Evolutionary conservation across 2,113 vertebrate genomes (phyloP), one percentile per base, ranked within the genome.

Genomic region (Aegithalos caudatus): DNA sequence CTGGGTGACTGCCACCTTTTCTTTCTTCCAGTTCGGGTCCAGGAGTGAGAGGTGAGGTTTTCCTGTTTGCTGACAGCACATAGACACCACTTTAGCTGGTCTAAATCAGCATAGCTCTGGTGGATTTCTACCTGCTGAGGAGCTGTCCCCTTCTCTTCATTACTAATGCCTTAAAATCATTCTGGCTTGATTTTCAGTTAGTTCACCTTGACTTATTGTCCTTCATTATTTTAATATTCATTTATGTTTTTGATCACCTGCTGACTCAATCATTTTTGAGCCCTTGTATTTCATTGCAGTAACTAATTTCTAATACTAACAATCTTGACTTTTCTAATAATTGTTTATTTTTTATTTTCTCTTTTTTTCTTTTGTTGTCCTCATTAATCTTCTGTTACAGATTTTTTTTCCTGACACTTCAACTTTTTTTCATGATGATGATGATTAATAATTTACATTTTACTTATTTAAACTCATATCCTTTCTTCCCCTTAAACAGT

Each of bases 181-280:
- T 95, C 83, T 88, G 65, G 37, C 91, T 94, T 95, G 88, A 96
- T 97, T 96, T 95, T 92, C 83, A 91, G 80, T 95, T 89, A 95
- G 83, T 96, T 96, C 96, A 96, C 95, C 92, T 97, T 96, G 94
- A 94, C 94, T 96, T 97, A 86, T 74, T 95, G 94, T 94, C 88
- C 91, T 95, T 97, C 83, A 79, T 92, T 95, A 96, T 91, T 96
- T 95, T 92, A 95, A 94, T 95, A 96, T 96, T 96, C 72, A 94
- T 96, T 95, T 95, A 89, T 81, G 45, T 4, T 94, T 96, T 95
- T 94, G 89, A 86, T 94, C 91, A 92, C 95, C 96, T 95, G 94
- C 96, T 97, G 96, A 81, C 88, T 97, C 86, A 95, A 91, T 97
- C 79, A 93, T 92, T 95, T 94, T 83, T 83, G 72, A 94, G 88